These are phyloP conservation scores for Ladona fulva DNA, from an alignment of 1,140 invertebrate genomes.

Conservation along the genomic window DNA sequence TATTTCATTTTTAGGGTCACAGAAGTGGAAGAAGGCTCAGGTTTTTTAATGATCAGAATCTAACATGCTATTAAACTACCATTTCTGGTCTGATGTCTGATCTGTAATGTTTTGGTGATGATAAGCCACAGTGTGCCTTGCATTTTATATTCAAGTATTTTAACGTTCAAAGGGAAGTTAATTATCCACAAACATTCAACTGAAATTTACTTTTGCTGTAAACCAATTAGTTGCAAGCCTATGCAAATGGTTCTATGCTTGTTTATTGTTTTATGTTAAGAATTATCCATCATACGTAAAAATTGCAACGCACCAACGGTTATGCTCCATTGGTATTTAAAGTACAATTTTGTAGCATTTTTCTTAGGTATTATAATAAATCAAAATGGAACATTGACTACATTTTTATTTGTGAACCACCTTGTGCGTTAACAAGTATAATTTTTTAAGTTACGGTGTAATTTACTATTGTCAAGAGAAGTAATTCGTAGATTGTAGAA, in stretches of 20 bases:
- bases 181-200: too few relatives aligned
- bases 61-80: neutral
- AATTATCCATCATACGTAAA: neutral
- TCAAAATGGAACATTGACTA: too few relatives aligned
- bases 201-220: too few relatives aligned
- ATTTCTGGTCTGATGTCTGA: neutral
- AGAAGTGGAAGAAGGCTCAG: too few relatives aligned
- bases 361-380: neutral
- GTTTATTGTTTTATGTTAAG: neutral
- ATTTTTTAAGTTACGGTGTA: too few relatives aligned
- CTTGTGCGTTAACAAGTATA: too few relatives aligned
- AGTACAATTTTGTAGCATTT: conserved; percentile 7
- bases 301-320: neutral
- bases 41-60: neutral
- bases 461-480: too few relatives aligned
- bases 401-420: too few relatives aligned
- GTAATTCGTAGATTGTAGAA: too few relatives aligned
- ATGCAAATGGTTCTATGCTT: neutral
- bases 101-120: neutral
- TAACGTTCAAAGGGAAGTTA: too few relatives aligned
- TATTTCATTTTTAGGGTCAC: neutral
- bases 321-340: neutral
- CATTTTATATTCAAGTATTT: neutral
- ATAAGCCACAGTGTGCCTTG: neutral
- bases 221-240: too few relatives aligned